Percentiles rank a stretch among this genome's conserved stretches.
phyloP scores from a whole-genome alignment of 1,140 invertebrate genomes.

The Trachymyrmex septentrionalis region DNA sequence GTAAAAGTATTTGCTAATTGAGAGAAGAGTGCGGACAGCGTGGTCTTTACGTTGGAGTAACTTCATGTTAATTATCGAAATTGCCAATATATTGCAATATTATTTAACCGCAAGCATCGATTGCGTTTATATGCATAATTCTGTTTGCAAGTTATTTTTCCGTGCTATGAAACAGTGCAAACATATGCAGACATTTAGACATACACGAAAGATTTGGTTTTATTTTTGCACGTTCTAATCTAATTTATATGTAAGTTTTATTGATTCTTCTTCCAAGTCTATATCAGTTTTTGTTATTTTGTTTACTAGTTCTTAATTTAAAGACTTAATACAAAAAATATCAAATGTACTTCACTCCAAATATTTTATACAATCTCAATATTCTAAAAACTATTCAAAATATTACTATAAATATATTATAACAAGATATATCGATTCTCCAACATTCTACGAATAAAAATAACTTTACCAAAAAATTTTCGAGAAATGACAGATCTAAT shows the following conservation, averaged over 20 bases:
- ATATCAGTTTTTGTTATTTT: neutral
- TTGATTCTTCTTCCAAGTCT: neutral
- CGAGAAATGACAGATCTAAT: neutral
- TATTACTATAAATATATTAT: neutral
- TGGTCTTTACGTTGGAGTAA: neutral
- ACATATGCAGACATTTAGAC: neutral
- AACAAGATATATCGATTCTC: neutral
- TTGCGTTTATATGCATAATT: neutral
- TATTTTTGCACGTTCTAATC: neutral
- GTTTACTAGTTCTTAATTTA: neutral
- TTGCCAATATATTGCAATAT: neutral
- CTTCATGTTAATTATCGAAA: slow-evolving; percentile 28
- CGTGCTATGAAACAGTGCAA: neutral
- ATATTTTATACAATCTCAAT: neutral
- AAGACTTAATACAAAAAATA: neutral
- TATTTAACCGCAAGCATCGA: slow-evolving; percentile 14
- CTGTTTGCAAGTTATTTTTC: slow-evolving; percentile 5
- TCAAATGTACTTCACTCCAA: neutral
- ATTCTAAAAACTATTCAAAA: neutral
- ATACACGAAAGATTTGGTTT: neutral
- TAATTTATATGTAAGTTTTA: neutral
- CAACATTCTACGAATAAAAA: neutral
- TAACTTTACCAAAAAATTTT: neutral
- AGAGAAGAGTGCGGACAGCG: neutral
- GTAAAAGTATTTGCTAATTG: slow-evolving; percentile 35